A percentile compares a stretch with the other conserved stretches of the same genome.
phyloP scores from a whole-genome alignment of 2,797 vertebrate genomes.

The Darevskia mixta region DNA sequence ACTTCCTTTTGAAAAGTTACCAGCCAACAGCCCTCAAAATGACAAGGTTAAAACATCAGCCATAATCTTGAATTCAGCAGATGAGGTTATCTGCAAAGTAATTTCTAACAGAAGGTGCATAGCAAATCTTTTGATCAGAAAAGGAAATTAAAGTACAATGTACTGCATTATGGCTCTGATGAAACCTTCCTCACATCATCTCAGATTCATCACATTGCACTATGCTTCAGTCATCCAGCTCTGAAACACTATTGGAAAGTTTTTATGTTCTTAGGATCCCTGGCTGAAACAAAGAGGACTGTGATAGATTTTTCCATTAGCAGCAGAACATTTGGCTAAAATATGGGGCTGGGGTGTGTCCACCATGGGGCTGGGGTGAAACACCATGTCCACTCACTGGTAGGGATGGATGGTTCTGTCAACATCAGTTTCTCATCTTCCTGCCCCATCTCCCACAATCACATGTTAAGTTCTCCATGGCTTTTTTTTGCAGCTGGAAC shows the following conservation, averaged over 20 bases:
- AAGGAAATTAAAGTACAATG: constrained; percentile 47
- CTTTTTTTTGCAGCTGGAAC: too few species aligned
- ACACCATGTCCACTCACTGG: neutral
- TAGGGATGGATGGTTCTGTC: too few species aligned
- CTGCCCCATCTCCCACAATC: too few species aligned
- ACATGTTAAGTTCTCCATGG: too few species aligned
- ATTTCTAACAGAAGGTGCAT: constrained; percentile 13
- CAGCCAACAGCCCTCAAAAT: constrained; percentile 34
- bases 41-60: constrained; percentile 5
- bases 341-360: too few species aligned
- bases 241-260: constrained; percentile 1
- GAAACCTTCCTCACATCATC: constrained; percentile 30
- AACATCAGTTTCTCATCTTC: too few species aligned
- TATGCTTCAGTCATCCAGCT: neutral
- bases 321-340: neutral
- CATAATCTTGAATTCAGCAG: constrained; percentile 24
- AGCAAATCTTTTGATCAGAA: constrained; percentile 48
- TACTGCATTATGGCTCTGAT: neutral
- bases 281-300: neutral
- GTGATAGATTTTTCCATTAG: too few species aligned
- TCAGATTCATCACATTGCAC: constrained; percentile 6
- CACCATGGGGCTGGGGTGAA: fast-evolving
- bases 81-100: constrained; percentile 45
- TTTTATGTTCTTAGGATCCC: neutral
- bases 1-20: constrained; percentile 13